Evolutionary conservation across 1,140 invertebrate species (phyloP), one percentile per base, ranked within the genome.

Genomic region (Listronotus oregonensis): DNA sequence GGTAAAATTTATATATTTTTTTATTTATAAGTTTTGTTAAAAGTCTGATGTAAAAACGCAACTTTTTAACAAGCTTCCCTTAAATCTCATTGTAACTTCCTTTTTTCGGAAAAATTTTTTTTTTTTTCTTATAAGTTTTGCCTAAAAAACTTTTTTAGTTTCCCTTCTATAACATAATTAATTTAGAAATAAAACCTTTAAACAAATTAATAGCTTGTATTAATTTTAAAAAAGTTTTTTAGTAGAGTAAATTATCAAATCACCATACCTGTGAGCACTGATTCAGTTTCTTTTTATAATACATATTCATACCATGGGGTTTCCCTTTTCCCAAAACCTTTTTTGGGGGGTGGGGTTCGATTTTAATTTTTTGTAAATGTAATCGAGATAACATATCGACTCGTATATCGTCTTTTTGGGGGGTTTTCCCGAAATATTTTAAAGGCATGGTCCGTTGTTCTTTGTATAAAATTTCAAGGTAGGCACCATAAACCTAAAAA

Each of bases 331-430:
- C n/a, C n/a, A n/a, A n/a, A 96, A 72, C 90, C 86, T 78, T 91
- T 91, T n/a, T n/a, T n/a, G n/a, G n/a, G 51, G 92, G 92, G 78
- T 93, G 83, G 67, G 95, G 82, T 82, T 96, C 93, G 68, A 96
- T 93, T 40, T n/a, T n/a, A n/a, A 95, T 81, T 83, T 95, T 91
- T 73, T 95, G 84, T 67, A 96, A 84, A 80, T 92, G 88, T 76
- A 93, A 84, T 79, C 93, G 86, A 72, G 90, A 90, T 76, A 89
- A 85, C 75, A 89, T 85, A 80, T 93, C 91, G 67, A 95, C 82
- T 75, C 86, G 85, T 62, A 82, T 81, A 77, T 90, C 87, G 80
- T 93, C 89, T 80, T 92, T n/a, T n/a, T n/a, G n/a, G 89, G 72
- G 90, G 91, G 74, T 90, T 91, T 83, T 94, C 93, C 71, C 93